Conservation (phyloP, 2,888 invertebrate species). For the Apamea monoglypha region DNA sequence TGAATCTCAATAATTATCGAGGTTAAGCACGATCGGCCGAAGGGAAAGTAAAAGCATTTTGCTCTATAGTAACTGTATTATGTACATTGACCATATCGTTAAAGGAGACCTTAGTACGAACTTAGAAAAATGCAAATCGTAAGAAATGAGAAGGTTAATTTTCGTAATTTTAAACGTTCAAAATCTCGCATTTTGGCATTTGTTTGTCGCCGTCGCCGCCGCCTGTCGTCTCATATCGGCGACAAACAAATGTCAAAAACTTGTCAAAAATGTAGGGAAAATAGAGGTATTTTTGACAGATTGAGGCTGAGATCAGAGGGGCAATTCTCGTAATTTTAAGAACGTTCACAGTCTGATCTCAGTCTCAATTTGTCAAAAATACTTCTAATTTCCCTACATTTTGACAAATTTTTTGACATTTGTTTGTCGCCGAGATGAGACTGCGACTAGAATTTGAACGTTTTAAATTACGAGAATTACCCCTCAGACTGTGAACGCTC, state of each 20-base stretch:
- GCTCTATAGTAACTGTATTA: conserved; percentile 5
- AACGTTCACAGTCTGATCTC: too few relatives aligned
- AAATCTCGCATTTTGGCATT: too few relatives aligned
- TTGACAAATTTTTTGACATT: too few relatives aligned
- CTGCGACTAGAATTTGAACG: too few relatives aligned
- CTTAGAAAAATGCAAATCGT: background rate
- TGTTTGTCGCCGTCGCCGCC: background rate
- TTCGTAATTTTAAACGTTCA: background rate
- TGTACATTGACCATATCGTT: background rate
- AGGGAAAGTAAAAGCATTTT: conserved; percentile 45
- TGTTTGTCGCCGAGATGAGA: too few relatives aligned
- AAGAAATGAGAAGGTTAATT: background rate
- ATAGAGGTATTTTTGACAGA: background rate
- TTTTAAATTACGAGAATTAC: too few relatives aligned
- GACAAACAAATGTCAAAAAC: background rate
- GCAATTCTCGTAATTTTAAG: too few relatives aligned
- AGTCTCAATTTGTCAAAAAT: too few relatives aligned
- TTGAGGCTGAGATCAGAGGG: too few relatives aligned
- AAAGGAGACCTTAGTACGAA: background rate
- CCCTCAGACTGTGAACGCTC: too few relatives aligned
- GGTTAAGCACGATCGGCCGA: conserved; percentile 27
- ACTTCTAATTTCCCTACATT: too few relatives aligned
- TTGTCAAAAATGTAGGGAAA: background rate
- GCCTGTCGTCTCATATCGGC: background rate
- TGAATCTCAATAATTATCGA: conserved; percentile 47